A percentile compares a stretch with the other conserved stretches of the same genome.
phyloP scores from a whole-genome alignment of 2,113 vertebrate genomes.

The Isurus oxyrinchus region DNA sequence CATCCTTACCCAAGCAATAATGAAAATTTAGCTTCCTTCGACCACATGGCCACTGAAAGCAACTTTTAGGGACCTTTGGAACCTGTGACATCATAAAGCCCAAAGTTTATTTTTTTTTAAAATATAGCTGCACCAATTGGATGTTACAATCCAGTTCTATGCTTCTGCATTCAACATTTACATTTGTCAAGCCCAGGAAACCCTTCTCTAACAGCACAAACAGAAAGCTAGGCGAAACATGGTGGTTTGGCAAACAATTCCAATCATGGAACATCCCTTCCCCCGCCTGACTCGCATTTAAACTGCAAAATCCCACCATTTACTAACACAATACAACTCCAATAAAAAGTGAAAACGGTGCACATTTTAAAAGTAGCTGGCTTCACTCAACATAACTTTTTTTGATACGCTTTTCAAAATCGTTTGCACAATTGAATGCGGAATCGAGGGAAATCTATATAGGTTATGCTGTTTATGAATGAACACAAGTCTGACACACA shows the following conservation, averaged over 20 bases:
- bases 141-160: not conserved
- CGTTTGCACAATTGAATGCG: not conserved
- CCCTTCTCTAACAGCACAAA: not conserved
- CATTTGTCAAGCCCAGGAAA: not conserved
- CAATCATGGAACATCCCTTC: not conserved
- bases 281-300: not conserved
- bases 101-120: too few species aligned
- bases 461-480: not conserved
- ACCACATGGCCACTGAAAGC: not conserved
- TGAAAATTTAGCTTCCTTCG: not conserved
- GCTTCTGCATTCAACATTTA: not conserved
- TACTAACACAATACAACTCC: not conserved
- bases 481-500: not conserved
- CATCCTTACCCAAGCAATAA: not conserved
- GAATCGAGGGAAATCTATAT: not conserved
- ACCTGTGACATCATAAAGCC: not conserved
- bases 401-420: not conserved
- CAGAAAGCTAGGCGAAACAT: not conserved
- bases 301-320: not conserved
- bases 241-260: slow-evolving; percentile 1
- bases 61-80: not conserved
- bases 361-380: not conserved
- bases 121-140: not conserved
- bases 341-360: not conserved
- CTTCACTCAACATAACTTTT: not conserved